Conservation (phyloP, 2,797 vertebrate genomes). For the Mormyrops attenuatus region DNA sequence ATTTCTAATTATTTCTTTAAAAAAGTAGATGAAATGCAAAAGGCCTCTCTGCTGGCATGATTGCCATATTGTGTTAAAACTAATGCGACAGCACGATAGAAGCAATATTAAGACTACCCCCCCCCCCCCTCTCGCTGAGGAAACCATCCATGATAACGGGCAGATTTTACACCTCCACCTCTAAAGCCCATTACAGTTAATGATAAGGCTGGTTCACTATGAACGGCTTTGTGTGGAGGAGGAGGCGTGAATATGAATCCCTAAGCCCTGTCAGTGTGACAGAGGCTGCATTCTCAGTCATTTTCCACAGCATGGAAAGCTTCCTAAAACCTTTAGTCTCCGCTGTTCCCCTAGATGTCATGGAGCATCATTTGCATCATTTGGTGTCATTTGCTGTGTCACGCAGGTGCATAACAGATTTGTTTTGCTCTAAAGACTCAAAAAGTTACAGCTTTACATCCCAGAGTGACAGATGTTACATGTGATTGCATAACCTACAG, state of each 20-base stretch:
- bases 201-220: not conserved
- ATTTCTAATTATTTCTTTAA: not conserved
- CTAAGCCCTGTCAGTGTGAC: constrained; percentile 1
- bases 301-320: constrained; percentile 8
- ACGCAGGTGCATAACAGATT: not conserved
- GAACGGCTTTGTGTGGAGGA: constrained; percentile 9
- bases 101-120: not conserved
- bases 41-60: not conserved
- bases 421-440: not conserved
- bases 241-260: constrained; percentile 26
- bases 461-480: not conserved
- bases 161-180: constrained; percentile 33
- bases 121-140: not conserved
- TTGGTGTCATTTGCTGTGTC: not conserved
- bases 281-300: not conserved
- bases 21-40: not conserved
- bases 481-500: not conserved
- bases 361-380: not conserved
- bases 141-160: constrained; percentile 24
- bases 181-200: constrained; percentile 26
- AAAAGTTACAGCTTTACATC: not conserved
- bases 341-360: not conserved
- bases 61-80: not conserved
- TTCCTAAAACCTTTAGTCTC: constrained; percentile 10
- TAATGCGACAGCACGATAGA: not conserved